Percentiles rank a stretch among this genome's conserved stretches.
These are phyloP conservation scores for Callipepla squamata DNA, from an alignment of 2,113 vertebrate species.

Conservation along the genomic window DNA sequence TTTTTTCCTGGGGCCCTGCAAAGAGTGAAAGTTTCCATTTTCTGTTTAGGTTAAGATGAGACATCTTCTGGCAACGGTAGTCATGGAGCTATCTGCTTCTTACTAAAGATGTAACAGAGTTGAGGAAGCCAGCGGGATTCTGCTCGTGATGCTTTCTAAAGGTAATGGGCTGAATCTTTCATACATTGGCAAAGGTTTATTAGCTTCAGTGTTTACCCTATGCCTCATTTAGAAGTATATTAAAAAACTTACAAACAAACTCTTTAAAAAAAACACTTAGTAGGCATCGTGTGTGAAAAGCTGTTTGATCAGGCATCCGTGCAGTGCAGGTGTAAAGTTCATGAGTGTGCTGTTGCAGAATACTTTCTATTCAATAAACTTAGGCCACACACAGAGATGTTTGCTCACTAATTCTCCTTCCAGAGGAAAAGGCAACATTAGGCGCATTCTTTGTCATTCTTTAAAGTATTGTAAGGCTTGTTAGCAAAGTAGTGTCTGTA, in stretches of 20 bases:
- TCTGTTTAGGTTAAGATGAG: background rate
- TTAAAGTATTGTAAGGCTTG: background rate
- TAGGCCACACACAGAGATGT: background rate
- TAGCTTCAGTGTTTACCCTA: background rate
- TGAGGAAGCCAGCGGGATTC: constrained; percentile 21
- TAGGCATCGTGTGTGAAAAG: background rate
- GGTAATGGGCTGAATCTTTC: constrained; percentile 32
- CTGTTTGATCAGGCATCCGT: background rate
- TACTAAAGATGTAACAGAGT: constrained; percentile 2
- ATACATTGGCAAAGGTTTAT: background rate
- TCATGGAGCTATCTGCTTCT: background rate
- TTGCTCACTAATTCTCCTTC: background rate
- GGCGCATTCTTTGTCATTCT: background rate
- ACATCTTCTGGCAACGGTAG: background rate
- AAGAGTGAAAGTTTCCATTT: background rate
- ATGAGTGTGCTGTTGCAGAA: background rate
- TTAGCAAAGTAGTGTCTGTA: background rate
- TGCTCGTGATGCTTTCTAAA: constrained; percentile 9
- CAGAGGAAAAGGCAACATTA: background rate
- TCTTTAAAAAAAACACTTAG: background rate
- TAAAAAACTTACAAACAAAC: background rate
- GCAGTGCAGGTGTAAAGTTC: constrained; percentile 12
- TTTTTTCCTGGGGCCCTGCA: background rate
- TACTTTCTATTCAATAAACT: background rate
- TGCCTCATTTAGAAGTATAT: constrained; percentile 3